These are phyloP conservation scores for Hipposideros larvatus DNA, from an alignment of 2,797 vertebrate genomes.

Conservation along the genomic window DNA sequence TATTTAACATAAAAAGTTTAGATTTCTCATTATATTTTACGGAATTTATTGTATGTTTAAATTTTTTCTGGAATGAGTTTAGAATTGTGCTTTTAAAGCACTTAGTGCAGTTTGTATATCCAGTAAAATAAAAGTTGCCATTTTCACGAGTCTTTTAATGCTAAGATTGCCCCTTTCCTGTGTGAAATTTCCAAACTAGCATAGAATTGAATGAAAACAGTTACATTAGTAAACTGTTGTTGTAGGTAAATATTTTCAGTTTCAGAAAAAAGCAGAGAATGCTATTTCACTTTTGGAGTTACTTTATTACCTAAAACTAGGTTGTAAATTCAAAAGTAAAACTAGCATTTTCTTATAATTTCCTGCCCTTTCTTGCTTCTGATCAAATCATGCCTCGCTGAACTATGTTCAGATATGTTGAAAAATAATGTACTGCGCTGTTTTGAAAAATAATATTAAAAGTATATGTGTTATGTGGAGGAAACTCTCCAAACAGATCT, in stretches of 20 bases:
- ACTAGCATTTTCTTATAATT: constrained; percentile 54
- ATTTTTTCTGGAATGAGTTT: constrained; percentile 48
- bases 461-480: constrained; percentile 66
- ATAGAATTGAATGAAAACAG: constrained; percentile 43
- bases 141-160: constrained; percentile 58
- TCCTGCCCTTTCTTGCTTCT: background rate
- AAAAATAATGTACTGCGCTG: constrained; percentile 67
- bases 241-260: constrained; percentile 64
- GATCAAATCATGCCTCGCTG: constrained; percentile 32
- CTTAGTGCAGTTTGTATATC: constrained; percentile 35
- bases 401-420: constrained; percentile 42
- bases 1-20: constrained; percentile 37
- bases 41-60: constrained; percentile 28
- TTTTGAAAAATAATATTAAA: constrained; percentile 72
- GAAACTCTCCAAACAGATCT: constrained; percentile 75
- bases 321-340: constrained; percentile 65
- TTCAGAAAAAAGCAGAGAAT: constrained; percentile 43
- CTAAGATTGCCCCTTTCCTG: constrained; percentile 42
- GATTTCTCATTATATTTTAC: constrained; percentile 48
- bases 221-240: constrained; percentile 53
- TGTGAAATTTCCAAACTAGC: constrained; percentile 46
- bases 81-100: constrained; percentile 33
- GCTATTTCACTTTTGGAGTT: constrained; percentile 45
- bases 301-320: constrained; percentile 63
- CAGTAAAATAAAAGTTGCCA: constrained; percentile 11